Conservation (phyloP, 2,888 invertebrate genomes). For the Masnerella sp. region DNA sequence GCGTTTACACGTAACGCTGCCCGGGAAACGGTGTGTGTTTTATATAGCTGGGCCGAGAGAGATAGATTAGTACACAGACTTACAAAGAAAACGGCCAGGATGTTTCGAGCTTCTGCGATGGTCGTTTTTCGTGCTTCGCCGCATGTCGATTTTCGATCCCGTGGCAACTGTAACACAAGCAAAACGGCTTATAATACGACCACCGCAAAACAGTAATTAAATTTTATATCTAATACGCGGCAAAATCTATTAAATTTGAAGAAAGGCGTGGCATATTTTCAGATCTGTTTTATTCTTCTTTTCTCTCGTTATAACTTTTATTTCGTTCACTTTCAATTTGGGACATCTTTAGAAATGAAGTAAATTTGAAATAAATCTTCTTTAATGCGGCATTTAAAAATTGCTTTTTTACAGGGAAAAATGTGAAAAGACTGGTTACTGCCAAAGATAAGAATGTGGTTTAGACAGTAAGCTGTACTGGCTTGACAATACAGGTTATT, state of each 20-base stretch:
- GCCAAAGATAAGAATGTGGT: too few species aligned
- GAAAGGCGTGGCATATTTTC: neutral
- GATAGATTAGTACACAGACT: conserved; percentile 65
- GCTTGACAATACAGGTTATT: too few species aligned
- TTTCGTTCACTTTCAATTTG: too few species aligned
- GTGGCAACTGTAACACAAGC: conserved; percentile 73
- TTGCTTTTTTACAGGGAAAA: too few species aligned
- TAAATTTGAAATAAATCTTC: too few species aligned
- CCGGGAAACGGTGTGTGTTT: conserved; percentile 1
- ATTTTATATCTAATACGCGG: conserved; percentile 27
- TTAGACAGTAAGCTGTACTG: too few species aligned
- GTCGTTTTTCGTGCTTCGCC: conserved; percentile 75
- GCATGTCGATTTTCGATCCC: conserved; percentile 75
- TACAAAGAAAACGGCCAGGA: conserved; percentile 77
- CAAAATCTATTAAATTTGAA: neutral
- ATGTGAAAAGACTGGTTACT: too few species aligned
- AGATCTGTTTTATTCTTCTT: too few species aligned
- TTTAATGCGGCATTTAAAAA: too few species aligned
- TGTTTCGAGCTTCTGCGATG: conserved; percentile 76
- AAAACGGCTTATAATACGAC: conserved; percentile 29
- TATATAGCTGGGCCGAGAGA: neutral
- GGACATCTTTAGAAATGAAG: too few species aligned
- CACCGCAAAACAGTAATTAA: conserved; percentile 20
- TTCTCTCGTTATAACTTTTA: too few species aligned
- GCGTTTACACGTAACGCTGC: neutral